These are phyloP conservation scores for Morpho helenor DNA, from an alignment of 2,888 invertebrate genomes.

Conservation along the genomic window DNA sequence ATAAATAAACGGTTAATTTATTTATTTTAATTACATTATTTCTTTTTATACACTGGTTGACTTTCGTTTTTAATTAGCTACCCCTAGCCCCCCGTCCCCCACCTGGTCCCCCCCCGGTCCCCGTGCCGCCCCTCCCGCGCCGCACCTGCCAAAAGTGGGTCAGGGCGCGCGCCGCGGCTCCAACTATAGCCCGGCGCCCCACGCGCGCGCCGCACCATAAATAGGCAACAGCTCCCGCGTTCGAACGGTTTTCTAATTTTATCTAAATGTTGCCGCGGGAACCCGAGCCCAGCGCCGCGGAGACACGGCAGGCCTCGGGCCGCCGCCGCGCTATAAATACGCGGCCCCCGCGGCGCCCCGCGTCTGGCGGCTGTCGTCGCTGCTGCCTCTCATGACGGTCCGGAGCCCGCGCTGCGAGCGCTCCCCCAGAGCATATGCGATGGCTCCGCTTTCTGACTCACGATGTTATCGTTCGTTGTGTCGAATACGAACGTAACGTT, in stretches of 20 bases:
- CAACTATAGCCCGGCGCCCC: slow-evolving; percentile 53
- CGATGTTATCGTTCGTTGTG: slow-evolving; percentile 2
- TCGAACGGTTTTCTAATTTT: slow-evolving; percentile 67
- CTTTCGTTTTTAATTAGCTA: slow-evolving; percentile 60
- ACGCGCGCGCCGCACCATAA: slow-evolving; percentile 70
- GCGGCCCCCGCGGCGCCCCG: slow-evolving; percentile 29
- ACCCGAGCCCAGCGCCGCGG: slow-evolving; percentile 21
- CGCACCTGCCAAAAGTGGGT: slow-evolving; percentile 52
- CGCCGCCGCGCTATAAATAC: slow-evolving; percentile 31
- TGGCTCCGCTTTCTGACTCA: slow-evolving; percentile 4
- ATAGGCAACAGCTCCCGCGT: slow-evolving; percentile 68
- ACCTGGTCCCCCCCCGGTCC: slow-evolving; percentile 25
- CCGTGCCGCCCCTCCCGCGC: slow-evolving; percentile 1
- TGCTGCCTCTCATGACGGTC: neutral
- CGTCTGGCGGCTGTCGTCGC: slow-evolving; percentile 2
- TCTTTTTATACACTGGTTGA: slow-evolving; percentile 73
- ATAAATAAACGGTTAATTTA: slow-evolving; percentile 81
- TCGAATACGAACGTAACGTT: neutral
- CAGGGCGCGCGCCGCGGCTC: slow-evolving; percentile 30
- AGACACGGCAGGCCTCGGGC: slow-evolving; percentile 32
- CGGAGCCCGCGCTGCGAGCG: neutral
- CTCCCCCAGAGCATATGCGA: neutral
- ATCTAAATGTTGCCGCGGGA: slow-evolving; percentile 31
- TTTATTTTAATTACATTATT: slow-evolving; percentile 80
- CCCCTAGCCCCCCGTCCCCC: slow-evolving; percentile 38